Evolutionary conservation across 2,113 vertebrate genomes (phyloP).

Genomic region (Aix galericulata): DNA sequence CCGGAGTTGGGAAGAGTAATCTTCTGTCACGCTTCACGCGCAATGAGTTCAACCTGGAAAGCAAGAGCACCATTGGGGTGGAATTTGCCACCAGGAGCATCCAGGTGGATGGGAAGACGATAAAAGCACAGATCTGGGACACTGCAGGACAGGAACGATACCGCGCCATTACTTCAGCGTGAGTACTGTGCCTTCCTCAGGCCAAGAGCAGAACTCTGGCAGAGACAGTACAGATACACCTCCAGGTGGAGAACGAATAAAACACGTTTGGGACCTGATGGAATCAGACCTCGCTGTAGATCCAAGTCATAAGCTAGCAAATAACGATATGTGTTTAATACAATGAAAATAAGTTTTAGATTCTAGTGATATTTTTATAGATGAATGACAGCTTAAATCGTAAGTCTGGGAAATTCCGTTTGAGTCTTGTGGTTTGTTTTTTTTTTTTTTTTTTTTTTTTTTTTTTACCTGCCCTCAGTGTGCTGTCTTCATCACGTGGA

Average conservation of each 20-base stretch:
- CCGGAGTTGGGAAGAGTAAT: slow-evolving; percentile 97
- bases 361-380: not conserved
- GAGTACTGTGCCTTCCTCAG: slow-evolving; percentile 58
- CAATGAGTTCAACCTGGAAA: slow-evolving; percentile 98
- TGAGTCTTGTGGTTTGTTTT: no score
- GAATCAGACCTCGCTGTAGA: not conserved
- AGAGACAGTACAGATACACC: not conserved
- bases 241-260: not conserved
- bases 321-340: not conserved
- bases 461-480: not conserved
- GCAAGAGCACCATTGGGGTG: slow-evolving; percentile 98
- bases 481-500: accelerated
- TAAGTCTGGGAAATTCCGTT: not conserved
- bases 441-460: not conserved
- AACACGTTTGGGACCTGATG: accelerated
- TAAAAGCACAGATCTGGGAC: slow-evolving; percentile 98
- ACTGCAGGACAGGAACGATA: slow-evolving; percentile 96
- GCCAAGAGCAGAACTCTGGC: not conserved
- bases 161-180: slow-evolving; percentile 97
- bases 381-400: not conserved
- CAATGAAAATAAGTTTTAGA: not conserved
- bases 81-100: slow-evolving; percentile 97
- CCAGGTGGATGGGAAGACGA: slow-evolving; percentile 96
- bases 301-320: not conserved
- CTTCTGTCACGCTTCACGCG: slow-evolving; percentile 96